Percentiles rank a stretch among this genome's conserved stretches.
Conservation (phyloP, 2,888 invertebrate genomes). For the Tiliacea citrago region DNA sequence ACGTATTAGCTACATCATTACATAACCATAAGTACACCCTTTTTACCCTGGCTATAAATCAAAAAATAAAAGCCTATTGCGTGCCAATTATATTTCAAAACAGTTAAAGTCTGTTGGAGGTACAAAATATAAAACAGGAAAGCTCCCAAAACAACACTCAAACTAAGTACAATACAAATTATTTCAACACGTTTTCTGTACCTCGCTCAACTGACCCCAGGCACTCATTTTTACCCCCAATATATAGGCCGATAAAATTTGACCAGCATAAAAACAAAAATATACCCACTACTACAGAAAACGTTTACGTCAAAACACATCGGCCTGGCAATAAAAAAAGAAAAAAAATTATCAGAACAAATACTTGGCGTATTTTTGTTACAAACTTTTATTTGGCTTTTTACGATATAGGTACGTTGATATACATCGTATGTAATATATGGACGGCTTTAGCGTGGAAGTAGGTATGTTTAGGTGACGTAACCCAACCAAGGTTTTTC, state of each 20-base stretch:
- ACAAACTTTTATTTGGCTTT: constrained; percentile 37
- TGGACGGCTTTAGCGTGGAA: not conserved
- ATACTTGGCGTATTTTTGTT: constrained; percentile 49
- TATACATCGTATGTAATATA: not conserved
- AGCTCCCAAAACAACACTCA: constrained; percentile 9
- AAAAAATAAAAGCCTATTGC: not conserved
- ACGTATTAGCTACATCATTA: no score
- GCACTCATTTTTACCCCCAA: constrained; percentile 30
- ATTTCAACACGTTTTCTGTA: constrained; percentile 27
- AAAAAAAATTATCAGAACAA: constrained; percentile 54
- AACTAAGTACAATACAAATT: constrained; percentile 19
- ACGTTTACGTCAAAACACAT: constrained; percentile 52
- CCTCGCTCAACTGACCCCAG: constrained; percentile 26
- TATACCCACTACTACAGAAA: constrained; percentile 28
- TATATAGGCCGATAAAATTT: constrained; percentile 50
- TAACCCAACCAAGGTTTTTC: not conserved
- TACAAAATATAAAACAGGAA: constrained; percentile 25
- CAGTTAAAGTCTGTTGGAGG: not conserved
- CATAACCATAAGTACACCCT: no score
- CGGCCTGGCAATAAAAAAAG: constrained; percentile 42
- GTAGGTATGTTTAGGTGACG: not conserved
- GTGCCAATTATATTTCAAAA: not conserved
- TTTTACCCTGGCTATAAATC: not conserved
- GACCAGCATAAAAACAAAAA: constrained; percentile 56
- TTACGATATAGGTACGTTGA: constrained; percentile 29